Evolutionary conservation across 1,140 invertebrate species (phyloP).

Genomic region (Ptiloglossa arizonensis): DNA sequence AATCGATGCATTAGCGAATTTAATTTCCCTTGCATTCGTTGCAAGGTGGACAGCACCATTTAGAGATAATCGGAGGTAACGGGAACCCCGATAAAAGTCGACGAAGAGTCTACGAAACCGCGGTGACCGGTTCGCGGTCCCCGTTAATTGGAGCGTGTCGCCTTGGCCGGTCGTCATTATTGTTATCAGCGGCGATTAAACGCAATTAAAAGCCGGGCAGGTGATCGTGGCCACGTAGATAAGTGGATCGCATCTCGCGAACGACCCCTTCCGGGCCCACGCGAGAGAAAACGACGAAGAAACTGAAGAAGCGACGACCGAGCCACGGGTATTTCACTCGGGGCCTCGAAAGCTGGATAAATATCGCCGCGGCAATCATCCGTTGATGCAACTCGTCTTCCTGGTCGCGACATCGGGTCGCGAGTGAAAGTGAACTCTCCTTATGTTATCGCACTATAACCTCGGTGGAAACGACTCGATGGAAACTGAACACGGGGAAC

Average conservation of each 20-base stretch:
- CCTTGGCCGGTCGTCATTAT: neutral
- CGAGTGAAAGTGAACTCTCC: conserved; percentile 74
- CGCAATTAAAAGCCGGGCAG: conserved; percentile 10
- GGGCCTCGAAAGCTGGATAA: conserved; percentile 54
- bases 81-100: neutral
- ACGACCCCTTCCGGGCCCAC: neutral
- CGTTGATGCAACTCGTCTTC: conserved; percentile 69
- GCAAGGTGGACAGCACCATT: too few species aligned
- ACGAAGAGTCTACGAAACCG: neutral
- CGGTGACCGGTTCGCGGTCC: neutral
- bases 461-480: conserved; percentile 59
- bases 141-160: conserved; percentile 9
- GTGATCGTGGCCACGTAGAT: neutral
- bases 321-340: conserved; percentile 4
- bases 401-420: conserved; percentile 67
- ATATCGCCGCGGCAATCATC: conserved; percentile 58
- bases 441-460: conserved; percentile 49
- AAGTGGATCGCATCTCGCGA: neutral
- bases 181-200: conserved; percentile 12
- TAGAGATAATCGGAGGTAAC: neutral
- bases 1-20: too few species aligned
- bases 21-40: too few species aligned
- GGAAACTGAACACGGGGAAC: conserved; percentile 62
- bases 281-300: conserved; percentile 32
- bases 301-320: neutral